phyloP scores from a whole-genome alignment of 1,140 invertebrate genomes.

The Eurosta solidaginis region DNA sequence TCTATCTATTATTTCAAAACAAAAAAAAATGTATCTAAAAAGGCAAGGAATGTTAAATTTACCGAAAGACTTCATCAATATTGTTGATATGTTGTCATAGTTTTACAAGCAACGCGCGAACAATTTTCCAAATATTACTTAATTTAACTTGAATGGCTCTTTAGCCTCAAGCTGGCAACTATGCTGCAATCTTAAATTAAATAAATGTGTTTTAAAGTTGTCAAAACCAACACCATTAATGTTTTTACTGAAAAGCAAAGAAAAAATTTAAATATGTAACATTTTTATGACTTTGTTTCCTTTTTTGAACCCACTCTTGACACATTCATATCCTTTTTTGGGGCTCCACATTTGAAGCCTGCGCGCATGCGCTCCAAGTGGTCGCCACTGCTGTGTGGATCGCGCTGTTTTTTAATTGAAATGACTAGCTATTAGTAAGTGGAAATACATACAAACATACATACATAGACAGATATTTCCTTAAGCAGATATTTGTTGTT shows the following conservation, averaged over 20 bases:
- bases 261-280: neutral
- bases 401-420: neutral
- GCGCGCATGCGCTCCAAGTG: neutral
- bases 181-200: no score
- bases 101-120: no score
- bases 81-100: no score
- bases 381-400: neutral
- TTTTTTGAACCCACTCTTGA: neutral
- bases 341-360: neutral
- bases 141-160: no score
- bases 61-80: no score
- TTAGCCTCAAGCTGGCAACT: no score
- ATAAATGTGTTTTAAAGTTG: constrained; percentile 33
- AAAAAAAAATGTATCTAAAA: no score
- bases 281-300: constrained; percentile 30
- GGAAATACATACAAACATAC: no score
- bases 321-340: neutral
- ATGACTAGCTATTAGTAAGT: neutral
- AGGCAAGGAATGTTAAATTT: no score
- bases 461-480: no score
- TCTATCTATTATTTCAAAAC: no score
- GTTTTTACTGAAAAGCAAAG: neutral
- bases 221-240: constrained; percentile 32
- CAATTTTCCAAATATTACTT: no score
- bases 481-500: neutral